These are phyloP conservation scores for Holotrichia oblita DNA, from an alignment of 1,140 invertebrate genomes.

Conservation along the genomic window DNA sequence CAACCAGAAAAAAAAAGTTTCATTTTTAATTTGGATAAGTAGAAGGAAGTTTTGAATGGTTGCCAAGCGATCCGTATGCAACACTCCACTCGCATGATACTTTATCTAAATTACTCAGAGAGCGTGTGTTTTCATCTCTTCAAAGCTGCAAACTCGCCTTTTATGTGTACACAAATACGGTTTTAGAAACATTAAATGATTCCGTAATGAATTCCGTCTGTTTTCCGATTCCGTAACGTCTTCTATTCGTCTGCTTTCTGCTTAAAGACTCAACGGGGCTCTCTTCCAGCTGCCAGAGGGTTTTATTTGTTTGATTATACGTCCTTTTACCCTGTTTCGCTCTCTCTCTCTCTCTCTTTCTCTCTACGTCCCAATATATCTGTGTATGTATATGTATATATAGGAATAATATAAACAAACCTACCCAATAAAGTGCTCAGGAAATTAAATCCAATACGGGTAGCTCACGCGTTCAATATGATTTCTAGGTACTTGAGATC, in stretches of 20 bases:
- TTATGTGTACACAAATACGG: constrained; percentile 44
- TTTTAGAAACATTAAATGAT: constrained; percentile 44
- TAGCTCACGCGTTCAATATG: constrained; percentile 20
- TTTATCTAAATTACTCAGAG: constrained; percentile 45
- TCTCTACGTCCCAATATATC: too few species aligned
- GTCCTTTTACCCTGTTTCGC: background rate
- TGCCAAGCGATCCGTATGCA: constrained; percentile 39
- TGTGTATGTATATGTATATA: background rate
- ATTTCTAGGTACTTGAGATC: constrained; percentile 48
- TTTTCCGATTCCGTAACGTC: constrained; percentile 28
- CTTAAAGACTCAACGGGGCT: constrained; percentile 3
- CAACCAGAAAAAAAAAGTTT: constrained; percentile 20
- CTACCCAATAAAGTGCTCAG: constrained; percentile 39
- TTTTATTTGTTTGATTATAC: constrained; percentile 35
- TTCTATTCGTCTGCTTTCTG: background rate
- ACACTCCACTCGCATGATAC: constrained; percentile 41
- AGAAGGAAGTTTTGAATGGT: constrained; percentile 41
- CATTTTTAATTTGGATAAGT: constrained; percentile 45
- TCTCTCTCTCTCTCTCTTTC: too few species aligned
- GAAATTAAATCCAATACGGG: constrained; percentile 33
- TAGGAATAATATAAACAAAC: constrained; percentile 39
- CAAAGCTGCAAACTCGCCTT: constrained; percentile 45
- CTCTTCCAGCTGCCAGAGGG: constrained; percentile 34
- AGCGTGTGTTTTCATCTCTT: constrained; percentile 46
- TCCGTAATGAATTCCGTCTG: constrained; percentile 41